A percentile compares a stretch with the other conserved stretches of the same genome.
Evolutionary conservation across 2,888 invertebrate species (phyloP).

Genomic region (Lepidocyrtoides sp.): DNA sequence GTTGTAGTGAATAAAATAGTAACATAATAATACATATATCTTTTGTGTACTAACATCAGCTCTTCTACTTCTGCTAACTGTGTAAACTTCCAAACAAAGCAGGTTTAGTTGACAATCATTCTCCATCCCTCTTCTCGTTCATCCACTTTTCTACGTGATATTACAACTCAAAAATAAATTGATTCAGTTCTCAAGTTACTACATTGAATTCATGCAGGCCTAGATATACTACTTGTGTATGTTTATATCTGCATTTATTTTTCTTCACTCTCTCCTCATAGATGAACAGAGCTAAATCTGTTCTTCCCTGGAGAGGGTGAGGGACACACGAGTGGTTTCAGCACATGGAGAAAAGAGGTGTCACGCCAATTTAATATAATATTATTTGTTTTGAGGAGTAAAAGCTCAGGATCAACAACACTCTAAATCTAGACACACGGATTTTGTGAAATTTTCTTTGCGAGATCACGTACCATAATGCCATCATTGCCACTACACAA

Average conservation of each 20-base stretch:
- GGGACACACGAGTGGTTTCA: conserved; percentile 1
- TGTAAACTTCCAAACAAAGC: neutral
- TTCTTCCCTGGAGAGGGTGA: neutral
- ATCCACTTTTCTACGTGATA: conserved; percentile 41
- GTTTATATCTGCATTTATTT: too few relatives aligned
- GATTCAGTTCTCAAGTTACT: conserved; percentile 57
- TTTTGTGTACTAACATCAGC: neutral
- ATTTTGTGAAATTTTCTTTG: too few relatives aligned
- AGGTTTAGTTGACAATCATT: conserved; percentile 11
- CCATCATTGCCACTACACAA: too few relatives aligned
- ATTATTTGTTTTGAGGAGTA: too few relatives aligned
- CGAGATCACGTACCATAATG: too few relatives aligned
- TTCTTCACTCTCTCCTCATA: too few relatives aligned
- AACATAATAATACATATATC: neutral
- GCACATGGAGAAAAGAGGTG: neutral
- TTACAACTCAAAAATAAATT: conserved; percentile 51
- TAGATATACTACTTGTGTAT: too few relatives aligned
- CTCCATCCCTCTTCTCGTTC: neutral
- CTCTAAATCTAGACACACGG: too few relatives aligned
- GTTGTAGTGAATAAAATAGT: too few relatives aligned
- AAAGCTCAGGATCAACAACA: too few relatives aligned
- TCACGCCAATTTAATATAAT: neutral
- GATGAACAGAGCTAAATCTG: too few relatives aligned
- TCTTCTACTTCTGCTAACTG: neutral
- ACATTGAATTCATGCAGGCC: neutral